Evolutionary conservation across 2,797 vertebrate genomes (phyloP).

Genomic region (Eulemur coronatus): DNA sequence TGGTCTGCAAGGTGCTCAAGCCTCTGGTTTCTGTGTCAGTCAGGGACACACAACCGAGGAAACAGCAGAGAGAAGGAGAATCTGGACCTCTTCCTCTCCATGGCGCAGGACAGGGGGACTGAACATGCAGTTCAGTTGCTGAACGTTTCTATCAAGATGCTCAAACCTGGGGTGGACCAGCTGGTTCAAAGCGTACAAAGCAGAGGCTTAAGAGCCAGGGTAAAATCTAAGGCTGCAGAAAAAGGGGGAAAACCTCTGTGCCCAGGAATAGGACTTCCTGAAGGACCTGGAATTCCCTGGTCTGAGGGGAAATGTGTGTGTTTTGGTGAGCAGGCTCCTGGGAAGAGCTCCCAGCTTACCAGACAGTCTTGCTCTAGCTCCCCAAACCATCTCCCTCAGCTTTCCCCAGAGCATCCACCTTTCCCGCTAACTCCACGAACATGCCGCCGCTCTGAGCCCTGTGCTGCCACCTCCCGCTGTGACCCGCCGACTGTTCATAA

Average conservation of each 20-base stretch:
- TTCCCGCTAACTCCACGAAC: background rate
- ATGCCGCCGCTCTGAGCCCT: background rate
- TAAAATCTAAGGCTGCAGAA: background rate
- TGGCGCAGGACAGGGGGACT: background rate
- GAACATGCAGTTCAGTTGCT: background rate
- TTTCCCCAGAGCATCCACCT: background rate
- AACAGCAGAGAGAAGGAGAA: background rate
- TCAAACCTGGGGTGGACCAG: background rate
- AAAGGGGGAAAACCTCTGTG: background rate
- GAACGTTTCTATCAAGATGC: background rate
- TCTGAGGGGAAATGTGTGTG: background rate
- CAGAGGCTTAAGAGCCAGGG: background rate
- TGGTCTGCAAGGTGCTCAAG: background rate
- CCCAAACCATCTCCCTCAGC: background rate
- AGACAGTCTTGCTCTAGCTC: rapidly evolving
- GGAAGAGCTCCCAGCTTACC: background rate
- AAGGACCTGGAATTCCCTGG: background rate
- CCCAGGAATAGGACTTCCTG: background rate
- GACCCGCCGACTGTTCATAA: background rate
- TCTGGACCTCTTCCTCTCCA: background rate
- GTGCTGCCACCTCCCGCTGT: background rate
- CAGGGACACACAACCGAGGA: background rate
- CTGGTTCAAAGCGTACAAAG: background rate
- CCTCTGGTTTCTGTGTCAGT: background rate
- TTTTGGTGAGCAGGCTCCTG: rapidly evolving